Base-by-base conservation (phyloP, 2,797 vertebrate genomes). In the Micropoecilia bifurca region DNA sequence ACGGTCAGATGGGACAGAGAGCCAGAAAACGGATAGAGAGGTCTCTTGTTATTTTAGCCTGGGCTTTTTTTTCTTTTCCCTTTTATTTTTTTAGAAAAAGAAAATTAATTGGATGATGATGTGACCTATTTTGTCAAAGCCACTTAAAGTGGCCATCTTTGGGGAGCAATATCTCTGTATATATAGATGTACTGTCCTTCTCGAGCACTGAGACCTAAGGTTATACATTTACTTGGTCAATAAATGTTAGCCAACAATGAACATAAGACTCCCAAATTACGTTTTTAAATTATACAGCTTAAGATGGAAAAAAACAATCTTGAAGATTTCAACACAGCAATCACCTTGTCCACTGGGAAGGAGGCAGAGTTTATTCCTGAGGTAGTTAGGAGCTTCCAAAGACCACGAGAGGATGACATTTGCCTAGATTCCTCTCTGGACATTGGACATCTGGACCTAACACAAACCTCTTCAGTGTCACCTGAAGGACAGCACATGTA, bases 61-160 rank as follows among this genome's bases (percentile, higher is more conserved):
- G 73, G 75, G 77, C 76, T 74, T 86, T 85, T 59, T 50, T 75
- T 61, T 6, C 33, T 6, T 20, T 63, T 12, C 3, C 45, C 39
- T 76, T 48, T 81, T 86, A 48, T 78, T 78, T 81, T 86, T 87
- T 85, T 77, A 72, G 76, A 77, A 80, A 80, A 78, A 76, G 85
- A 77, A 81, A 90, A 90, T 87, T 61, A 86, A 89, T 75, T 79
- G 87, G 89, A 80, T 88, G 87, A 88, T 83, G 87, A 82, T 87
- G 83, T 91, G 93, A 90, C 93, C 93, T 80, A 93, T 86, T 94
- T 95, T 77, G 83, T 80, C 66, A 79, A 85, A 89, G 83, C 83
- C 84, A 91, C 86, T 93, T 87, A 89, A 90, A 89, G 84, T 79
- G 66, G 76, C 48, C 45, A 72, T 90, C 90, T 83, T 61, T 71